Conservation (phyloP, 2,113 vertebrate genomes). For the Cyphomyrus plagiostoma region DNA sequence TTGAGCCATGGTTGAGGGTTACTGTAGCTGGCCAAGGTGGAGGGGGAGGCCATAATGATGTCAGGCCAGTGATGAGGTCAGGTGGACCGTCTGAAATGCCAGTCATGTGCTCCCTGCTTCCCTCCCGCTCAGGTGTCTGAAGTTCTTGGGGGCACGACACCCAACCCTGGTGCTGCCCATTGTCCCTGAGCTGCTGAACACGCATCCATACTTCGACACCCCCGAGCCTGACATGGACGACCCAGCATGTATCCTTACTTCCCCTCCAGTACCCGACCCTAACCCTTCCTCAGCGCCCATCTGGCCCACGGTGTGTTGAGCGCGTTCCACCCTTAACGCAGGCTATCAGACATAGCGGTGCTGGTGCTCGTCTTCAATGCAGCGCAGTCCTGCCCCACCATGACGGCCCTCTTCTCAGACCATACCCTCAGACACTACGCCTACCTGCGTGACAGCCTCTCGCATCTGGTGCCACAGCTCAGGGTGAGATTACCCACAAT, state of each 20-base stretch:
- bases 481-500: conserved; percentile 60
- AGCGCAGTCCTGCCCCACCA: conserved; percentile 86
- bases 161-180: conserved; percentile 87
- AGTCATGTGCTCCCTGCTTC: neutral
- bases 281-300: neutral
- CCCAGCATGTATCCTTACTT: conserved; percentile 83
- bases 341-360: conserved; percentile 80
- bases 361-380: conserved; percentile 95
- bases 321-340: conserved; percentile 27
- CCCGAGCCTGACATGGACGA: conserved; percentile 98
- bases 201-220: conserved; percentile 93
- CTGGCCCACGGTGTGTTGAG: neutral
- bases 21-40: neutral
- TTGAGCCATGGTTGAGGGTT: neutral
- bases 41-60: neutral
- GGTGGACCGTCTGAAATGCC: neutral
- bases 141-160: conserved; percentile 85
- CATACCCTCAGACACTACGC: conserved; percentile 94
- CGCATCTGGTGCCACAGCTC: conserved; percentile 85
- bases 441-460: conserved; percentile 92
- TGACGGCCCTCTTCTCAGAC: conserved; percentile 92
- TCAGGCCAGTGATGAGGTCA: neutral
- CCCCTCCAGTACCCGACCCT: neutral
- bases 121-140: conserved; percentile 72
- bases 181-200: conserved; percentile 93